Base-by-base conservation (phyloP, 2,888 invertebrate species). In the Tridacna gigas region DNA sequence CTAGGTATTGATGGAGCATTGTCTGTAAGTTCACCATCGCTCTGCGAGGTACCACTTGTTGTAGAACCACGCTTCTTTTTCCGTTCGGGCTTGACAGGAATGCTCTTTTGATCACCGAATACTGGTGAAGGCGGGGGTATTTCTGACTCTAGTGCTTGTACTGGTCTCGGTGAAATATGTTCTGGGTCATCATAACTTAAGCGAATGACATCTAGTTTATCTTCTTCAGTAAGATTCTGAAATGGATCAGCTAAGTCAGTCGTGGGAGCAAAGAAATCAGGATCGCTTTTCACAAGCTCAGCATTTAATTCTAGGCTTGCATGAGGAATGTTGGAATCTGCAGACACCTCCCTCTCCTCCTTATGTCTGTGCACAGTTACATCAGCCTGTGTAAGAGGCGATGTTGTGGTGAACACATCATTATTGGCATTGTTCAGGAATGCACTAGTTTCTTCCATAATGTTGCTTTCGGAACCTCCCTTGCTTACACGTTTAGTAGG, bases 41-140 rank as follows among this genome's bases (percentile, higher is more conserved):
- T 86, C 37, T 75, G 69, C 20, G 80, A 80, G n/a, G 79, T 51
- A 18, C 78, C 82, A 37, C 89, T 88, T 0, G 75, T 82, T 37
- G 85, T 82, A 3, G 89, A 89, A 66, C 85, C 81, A 13, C 86
- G 85, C 77, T 89, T 90, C 74, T 91, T 91, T 78, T 89, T 91
- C 3, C 92, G 79, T 80, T 91, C 91, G 37, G 92, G 92, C 76
- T 92, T 92, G 7, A 90, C 81, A 12, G 91, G 90, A 48, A 79
- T 82, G n/a, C 82, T 79, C 74, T 78, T 87, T 15, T 77, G 79
- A n/a, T 89, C 90, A 12, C 75, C 69, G 56, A 81, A 79, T n/a
- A 56, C 66, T 48, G 69, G 28, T n/a, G 69, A 69, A 18, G 45
- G 45, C 18, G 79, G 80, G 15, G 48, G 20, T 9, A 74, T 77